Percentiles rank a stretch among this genome's conserved stretches.
Evolutionary conservation across 2,113 vertebrate species (phyloP).

Genomic region (Dissostichus mawsoni): DNA sequence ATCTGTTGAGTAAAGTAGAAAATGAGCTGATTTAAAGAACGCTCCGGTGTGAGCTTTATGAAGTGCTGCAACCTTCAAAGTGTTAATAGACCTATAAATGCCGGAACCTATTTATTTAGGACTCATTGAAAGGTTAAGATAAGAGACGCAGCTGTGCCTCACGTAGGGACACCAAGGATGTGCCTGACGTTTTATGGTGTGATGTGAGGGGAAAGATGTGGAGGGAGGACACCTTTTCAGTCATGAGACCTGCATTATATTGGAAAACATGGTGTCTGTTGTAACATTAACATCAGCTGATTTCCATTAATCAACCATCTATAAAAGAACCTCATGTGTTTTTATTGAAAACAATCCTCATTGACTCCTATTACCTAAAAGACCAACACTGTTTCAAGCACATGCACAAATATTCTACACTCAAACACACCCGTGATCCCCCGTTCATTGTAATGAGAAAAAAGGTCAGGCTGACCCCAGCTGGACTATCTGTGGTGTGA

Average conservation of each 20-base stretch:
- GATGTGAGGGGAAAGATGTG: too few species aligned
- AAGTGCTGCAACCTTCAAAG: not conserved
- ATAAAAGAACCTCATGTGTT: not conserved
- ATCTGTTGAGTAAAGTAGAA: not conserved
- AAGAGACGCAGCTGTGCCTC: not conserved
- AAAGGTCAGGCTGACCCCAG: not conserved
- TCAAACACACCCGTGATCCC: not conserved
- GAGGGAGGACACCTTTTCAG: not conserved
- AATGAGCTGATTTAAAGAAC: not conserved
- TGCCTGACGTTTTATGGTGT: not conserved
- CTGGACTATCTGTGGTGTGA: not conserved
- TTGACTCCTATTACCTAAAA: too few species aligned
- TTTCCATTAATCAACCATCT: not conserved
- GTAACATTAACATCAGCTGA: not conserved
- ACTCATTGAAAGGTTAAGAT: not conserved
- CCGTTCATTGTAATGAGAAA: not conserved
- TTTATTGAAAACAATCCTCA: not conserved
- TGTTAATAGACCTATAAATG: constrained; percentile 12
- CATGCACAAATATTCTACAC: not conserved
- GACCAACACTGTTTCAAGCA: not conserved
- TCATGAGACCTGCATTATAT: not conserved
- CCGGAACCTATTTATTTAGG: not conserved
- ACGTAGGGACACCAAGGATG: not conserved
- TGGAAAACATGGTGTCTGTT: not conserved
- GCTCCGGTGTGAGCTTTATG: not conserved